Evolutionary conservation across 2,113 vertebrate genomes (phyloP), one percentile per base, ranked within the genome.

Genomic region (Entelurus aequoreus): DNA sequence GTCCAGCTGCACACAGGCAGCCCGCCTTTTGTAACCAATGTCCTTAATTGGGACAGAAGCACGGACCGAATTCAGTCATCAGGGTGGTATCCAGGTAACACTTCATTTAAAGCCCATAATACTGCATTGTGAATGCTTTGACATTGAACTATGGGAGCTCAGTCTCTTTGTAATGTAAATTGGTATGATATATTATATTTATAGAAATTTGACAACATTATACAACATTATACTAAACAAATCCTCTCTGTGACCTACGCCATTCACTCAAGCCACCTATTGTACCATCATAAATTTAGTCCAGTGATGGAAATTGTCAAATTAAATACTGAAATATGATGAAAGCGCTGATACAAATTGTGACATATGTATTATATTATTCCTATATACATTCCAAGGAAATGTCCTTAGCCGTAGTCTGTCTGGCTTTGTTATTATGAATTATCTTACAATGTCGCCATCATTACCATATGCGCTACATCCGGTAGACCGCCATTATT

Each of bases 191-290:
- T 51, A 10, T 64, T 71, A 69, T 60, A 62, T 70, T 74, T 54
- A 35, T 57, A 38, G 35, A 49, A 58, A 67, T 65, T 59, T 35
- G 6, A n/a, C 62, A 71, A 75, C 76, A 77, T 63, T 53, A 66
- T 59, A n/a, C 62, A 71, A 75, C 76, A 77, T 63, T 53, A 66
- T 59, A 54, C 13, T 9, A 21, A 67, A 75, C 52, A 65, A 40
- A 66, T 37, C 1, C 54, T 61, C 53, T 75, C 49, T 61, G 48
- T 37, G 50, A 57, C 65, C 48, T 54, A 19, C 78, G 69, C 21
- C 65, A 62, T 42, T 77, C 64, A 80, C 82, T 66, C 62, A 6
- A 50, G 54, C 61, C 46, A 74, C 76, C 65, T 79, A 46, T 65
- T 8, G 16, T 65, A 47, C 71, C 66, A 76, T 69, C 62, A 69